Evolutionary conservation across 2,888 invertebrate genomes (phyloP).

Genomic region (Trichogramma dendrolimi): DNA sequence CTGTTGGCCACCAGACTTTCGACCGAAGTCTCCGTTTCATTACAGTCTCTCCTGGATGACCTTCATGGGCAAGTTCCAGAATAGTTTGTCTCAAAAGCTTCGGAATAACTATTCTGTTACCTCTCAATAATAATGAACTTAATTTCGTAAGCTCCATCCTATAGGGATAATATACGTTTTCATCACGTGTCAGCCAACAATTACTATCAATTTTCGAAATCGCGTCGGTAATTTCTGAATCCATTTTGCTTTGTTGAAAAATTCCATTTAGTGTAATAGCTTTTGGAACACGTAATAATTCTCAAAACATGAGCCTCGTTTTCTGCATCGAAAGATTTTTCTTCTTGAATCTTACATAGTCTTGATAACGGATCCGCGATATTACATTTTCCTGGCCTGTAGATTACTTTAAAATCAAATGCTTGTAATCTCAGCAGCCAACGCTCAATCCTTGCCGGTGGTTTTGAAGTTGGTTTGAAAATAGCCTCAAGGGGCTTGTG

Average conservation of each 20-base stretch:
- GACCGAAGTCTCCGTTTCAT: slow-evolving; percentile 22
- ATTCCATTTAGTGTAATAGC: too few species aligned
- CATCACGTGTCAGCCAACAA: too few species aligned
- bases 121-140: too few species aligned
- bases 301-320: too few species aligned
- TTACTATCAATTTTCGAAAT: too few species aligned
- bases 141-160: too few species aligned
- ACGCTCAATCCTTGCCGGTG: slow-evolving; percentile 29
- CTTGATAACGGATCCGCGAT: slow-evolving; percentile 40
- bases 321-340: slow-evolving; percentile 19
- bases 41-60: slow-evolving; percentile 34
- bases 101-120: too few species aligned
- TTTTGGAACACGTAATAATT: too few species aligned
- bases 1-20: slow-evolving; percentile 26
- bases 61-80: slow-evolving; percentile 35
- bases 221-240: too few species aligned
- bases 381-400: slow-evolving; percentile 31
- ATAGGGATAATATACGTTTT: too few species aligned
- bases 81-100: too few species aligned
- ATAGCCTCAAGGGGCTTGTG: slow-evolving; percentile 41
- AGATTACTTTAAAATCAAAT: slow-evolving; percentile 36
- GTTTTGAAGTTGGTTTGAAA: slow-evolving; percentile 30
- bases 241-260: too few species aligned
- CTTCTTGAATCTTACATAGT: not conserved
- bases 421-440: slow-evolving; percentile 41